Evolutionary conservation across 1,140 invertebrate species (phyloP).

Genomic region (Mizuhopecten yessoensis): DNA sequence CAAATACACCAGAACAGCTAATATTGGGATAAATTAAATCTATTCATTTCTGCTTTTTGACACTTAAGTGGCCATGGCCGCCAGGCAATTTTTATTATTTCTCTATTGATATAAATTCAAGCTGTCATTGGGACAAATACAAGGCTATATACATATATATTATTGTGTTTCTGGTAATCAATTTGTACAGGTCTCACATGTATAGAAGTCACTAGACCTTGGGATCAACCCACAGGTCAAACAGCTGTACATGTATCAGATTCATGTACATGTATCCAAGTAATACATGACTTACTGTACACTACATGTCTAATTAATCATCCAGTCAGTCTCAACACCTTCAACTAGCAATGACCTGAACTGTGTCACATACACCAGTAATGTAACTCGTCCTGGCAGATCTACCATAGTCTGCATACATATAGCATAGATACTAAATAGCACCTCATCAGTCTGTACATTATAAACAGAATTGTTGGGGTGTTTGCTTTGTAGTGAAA

Average conservation of each 20-base stretch:
- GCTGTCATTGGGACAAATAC: too few species aligned
- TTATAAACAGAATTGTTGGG: neutral
- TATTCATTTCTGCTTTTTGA: too few species aligned
- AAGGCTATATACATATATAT: too few species aligned
- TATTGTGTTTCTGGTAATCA: too few species aligned
- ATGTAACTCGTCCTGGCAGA: neutral
- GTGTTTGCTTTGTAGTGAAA: neutral
- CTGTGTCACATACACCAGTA: neutral
- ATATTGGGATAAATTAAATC: too few species aligned
- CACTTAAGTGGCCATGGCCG: too few species aligned
- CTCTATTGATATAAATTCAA: too few species aligned
- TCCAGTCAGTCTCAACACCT: too few species aligned
- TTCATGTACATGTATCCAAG: neutral
- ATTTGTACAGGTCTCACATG: too few species aligned
- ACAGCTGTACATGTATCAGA: neutral
- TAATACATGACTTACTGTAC: neutral
- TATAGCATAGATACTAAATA: neutral
- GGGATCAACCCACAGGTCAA: neutral
- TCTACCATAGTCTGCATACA: slow-evolving; percentile 9
- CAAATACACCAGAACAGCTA: too few species aligned
- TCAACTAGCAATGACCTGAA: neutral
- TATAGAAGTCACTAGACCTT: too few species aligned
- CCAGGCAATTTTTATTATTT: too few species aligned
- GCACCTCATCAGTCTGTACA: neutral
- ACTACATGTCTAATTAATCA: neutral